Base-by-base conservation (phyloP, 2,888 invertebrate genomes). In the Saturnia pavonia region DNA sequence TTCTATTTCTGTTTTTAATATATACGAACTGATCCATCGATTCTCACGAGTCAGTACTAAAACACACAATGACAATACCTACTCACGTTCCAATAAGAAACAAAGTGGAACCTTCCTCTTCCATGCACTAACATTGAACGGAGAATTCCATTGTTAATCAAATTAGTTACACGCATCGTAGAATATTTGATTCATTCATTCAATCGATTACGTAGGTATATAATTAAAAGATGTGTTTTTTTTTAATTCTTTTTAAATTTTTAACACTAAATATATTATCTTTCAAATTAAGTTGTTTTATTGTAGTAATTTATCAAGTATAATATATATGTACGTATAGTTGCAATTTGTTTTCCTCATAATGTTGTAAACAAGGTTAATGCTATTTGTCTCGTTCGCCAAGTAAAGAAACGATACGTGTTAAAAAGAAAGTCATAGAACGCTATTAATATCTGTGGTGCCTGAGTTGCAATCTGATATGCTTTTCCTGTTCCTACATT, bases 121-220 rank as follows among this genome's bases (percentile, higher is more conserved):
- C 65, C 40, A 65, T 12, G 40, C 40, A 8, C 65, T 40, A 19
- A n/a, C n/a, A 27, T 63, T 63, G 27, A 7, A 34, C 60, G 3
- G 40, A 65, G 40, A 65, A 65, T 65, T 40, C 65, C 65, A 40
- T 65, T 65, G 65, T 65, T 65, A 22, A 40, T 16, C 65, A 16
- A 65, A 9, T 40, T 65, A 27, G 34, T 34, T 40, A 40, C n/a
- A 40, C 19, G 8, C 19, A 40, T 65, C 19, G 25, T 65, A 65
- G 19, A 34, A 0, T n/a, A 40, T 22, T 54, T 54, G 9, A 1
- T 54, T 54, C 9, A 22, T 8, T n/a, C n/a, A 54, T n/a, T 54
- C 0, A 54, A 8, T 9, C 19, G 6, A 19, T n/a, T 54, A 22
- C 22, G 22, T 1, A 51, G n/a, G 19, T 43, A 51, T n/a, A 2